These are phyloP conservation scores for Montipora sp. DNA, from an alignment of 64 coral and sea anemone species.

Conservation along the genomic window DNA sequence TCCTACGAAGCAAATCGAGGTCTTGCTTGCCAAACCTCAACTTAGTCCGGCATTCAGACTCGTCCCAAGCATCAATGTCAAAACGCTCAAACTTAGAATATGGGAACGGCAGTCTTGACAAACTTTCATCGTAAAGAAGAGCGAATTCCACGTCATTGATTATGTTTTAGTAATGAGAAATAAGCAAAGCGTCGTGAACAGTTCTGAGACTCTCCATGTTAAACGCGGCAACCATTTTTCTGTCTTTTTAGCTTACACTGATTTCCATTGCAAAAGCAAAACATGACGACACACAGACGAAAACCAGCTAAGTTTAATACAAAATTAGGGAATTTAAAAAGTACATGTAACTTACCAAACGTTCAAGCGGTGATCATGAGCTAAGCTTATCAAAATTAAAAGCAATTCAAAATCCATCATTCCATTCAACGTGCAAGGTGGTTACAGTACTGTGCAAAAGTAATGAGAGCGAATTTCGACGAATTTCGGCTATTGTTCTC, in stretches of 20 bases:
- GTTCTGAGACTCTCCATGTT: no score
- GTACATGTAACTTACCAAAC: conserved; percentile 17
- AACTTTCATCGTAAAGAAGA: conserved; percentile 15
- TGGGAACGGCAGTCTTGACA: neutral
- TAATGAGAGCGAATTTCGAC: no score
- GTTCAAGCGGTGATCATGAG: neutral
- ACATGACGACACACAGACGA: conserved; percentile 1
- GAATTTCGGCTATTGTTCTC: no score
- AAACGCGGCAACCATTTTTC: neutral
- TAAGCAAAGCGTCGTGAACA: no score
- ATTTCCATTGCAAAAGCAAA: conserved; percentile 16
- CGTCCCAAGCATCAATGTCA: neutral
- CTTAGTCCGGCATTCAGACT: neutral
- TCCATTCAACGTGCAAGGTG: neutral
- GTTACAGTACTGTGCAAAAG: no score
- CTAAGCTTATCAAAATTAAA: conserved; percentile 8
- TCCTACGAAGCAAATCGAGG: no score
- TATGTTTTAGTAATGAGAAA: neutral
- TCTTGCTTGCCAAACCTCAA: no score
- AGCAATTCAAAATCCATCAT: conserved; percentile 4
- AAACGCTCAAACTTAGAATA: neutral
- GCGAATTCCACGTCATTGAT: conserved; percentile 2
- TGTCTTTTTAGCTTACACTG: neutral
- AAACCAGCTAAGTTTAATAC: conserved; percentile 5
- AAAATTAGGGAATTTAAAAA: neutral